phyloP scores from a whole-genome alignment of 2,888 invertebrate species.

The Cataglyphis albicans region DNA sequence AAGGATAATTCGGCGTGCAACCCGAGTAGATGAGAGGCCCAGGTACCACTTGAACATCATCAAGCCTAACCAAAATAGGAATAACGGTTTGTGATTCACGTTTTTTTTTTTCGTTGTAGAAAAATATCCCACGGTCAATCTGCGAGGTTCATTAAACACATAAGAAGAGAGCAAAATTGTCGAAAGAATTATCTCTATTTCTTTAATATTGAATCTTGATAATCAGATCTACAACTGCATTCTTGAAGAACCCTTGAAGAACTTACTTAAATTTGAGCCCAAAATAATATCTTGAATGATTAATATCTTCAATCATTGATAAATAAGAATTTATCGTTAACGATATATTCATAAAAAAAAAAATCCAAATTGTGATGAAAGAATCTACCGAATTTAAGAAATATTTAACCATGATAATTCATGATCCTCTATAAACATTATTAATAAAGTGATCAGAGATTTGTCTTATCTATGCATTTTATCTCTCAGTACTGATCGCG shows the following conservation, averaged over 20 bases:
- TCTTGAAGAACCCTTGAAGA: background rate
- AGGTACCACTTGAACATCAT: background rate
- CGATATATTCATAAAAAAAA: background rate
- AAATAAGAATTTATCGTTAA: background rate
- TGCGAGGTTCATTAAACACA: background rate
- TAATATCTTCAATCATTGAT: background rate
- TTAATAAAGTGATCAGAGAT: constrained; percentile 9
- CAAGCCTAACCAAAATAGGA: background rate
- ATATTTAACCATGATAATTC: too few relatives aligned
- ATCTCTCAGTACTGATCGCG: constrained; percentile 23
- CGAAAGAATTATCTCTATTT: background rate
- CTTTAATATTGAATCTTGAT: background rate
- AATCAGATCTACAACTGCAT: background rate
- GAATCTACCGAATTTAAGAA: background rate
- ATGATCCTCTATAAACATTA: background rate
- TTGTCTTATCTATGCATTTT: constrained; percentile 28
- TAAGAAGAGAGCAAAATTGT: background rate
- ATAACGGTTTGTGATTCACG: background rate
- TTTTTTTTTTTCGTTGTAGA: background rate
- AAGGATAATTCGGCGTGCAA: constrained; percentile 78
- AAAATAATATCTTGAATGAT: background rate
- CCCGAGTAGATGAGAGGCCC: constrained; percentile 63
- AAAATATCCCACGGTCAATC: background rate
- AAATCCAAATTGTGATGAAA: background rate
- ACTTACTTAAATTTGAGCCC: background rate